Evolutionary conservation across 2,113 vertebrate species (phyloP).

Genomic region (Willisornis vidua): DNA sequence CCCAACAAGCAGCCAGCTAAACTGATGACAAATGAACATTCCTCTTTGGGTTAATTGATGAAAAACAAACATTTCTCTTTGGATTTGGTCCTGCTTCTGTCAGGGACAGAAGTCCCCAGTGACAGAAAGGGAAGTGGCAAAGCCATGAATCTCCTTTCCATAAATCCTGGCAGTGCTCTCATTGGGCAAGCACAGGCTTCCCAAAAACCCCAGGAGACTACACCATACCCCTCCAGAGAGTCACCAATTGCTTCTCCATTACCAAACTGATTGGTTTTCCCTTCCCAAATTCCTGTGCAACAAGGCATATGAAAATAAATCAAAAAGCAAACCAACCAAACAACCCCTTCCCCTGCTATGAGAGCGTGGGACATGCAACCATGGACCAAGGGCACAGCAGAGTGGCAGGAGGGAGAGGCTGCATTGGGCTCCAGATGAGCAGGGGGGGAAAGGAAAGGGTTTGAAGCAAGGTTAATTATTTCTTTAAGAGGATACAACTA

Average conservation of each 20-base stretch:
- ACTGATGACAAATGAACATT: neutral
- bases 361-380: neutral
- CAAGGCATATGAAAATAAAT: neutral
- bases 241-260: neutral
- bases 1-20: neutral
- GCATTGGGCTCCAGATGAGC: neutral
- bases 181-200: neutral
- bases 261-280: neutral
- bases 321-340: neutral
- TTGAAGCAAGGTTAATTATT: neutral
- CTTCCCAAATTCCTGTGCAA: neutral
- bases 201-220: neutral
- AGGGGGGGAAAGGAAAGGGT: neutral
- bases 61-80: neutral
- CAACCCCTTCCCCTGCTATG: neutral
- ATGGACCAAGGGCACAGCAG: neutral
- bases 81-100: neutral
- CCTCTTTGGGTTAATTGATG: neutral
- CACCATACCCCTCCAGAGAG: neutral
- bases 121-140: neutral
- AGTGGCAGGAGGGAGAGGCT: neutral
- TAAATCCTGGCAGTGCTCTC: neutral
- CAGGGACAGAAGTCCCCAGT: neutral
- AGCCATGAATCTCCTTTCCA: neutral
- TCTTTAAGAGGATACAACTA: conserved; percentile 23